Percentiles rank a stretch among this genome's conserved stretches.
Conservation (phyloP, 2,888 invertebrate genomes). For the Phaonia tiefii region DNA sequence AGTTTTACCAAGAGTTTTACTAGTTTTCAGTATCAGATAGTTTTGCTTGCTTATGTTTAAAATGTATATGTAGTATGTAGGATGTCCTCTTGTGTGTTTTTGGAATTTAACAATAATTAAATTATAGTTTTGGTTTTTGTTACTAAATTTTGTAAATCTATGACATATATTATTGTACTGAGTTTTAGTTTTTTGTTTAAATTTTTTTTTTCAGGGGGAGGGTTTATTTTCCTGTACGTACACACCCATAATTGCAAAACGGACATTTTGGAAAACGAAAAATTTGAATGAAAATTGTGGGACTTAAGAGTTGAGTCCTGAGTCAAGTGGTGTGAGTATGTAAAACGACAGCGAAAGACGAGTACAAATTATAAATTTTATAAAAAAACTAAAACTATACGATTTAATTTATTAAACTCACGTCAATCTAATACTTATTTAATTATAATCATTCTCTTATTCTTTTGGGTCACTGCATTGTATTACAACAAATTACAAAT, state of each 20-base stretch:
- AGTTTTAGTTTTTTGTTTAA: not conserved
- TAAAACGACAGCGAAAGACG: not conserved
- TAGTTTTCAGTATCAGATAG: constrained; percentile 3
- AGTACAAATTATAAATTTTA: not conserved
- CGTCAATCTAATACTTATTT: no score
- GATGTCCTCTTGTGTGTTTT: not conserved
- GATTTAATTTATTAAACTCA: no score
- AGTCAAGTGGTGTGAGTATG: not conserved
- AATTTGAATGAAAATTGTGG: not conserved
- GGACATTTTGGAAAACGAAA: not conserved
- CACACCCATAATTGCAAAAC: not conserved
- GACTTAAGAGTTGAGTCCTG: constrained; percentile 19
- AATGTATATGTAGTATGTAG: not conserved
- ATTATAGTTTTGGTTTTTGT: no score
- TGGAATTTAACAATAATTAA: constrained; percentile 12
- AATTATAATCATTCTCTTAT: no score
- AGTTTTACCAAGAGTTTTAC: constrained; percentile 5
- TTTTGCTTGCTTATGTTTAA: not conserved
- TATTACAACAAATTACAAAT: constrained; percentile 44
- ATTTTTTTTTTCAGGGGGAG: not conserved
- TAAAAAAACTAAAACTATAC: no score
- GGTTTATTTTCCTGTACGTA: no score
- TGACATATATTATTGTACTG: constrained; percentile 10
- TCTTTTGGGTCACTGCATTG: no score
- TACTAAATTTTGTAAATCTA: not conserved